Conservation (phyloP, 2,888 invertebrate species). For the Tenthredo distinguenda region DNA sequence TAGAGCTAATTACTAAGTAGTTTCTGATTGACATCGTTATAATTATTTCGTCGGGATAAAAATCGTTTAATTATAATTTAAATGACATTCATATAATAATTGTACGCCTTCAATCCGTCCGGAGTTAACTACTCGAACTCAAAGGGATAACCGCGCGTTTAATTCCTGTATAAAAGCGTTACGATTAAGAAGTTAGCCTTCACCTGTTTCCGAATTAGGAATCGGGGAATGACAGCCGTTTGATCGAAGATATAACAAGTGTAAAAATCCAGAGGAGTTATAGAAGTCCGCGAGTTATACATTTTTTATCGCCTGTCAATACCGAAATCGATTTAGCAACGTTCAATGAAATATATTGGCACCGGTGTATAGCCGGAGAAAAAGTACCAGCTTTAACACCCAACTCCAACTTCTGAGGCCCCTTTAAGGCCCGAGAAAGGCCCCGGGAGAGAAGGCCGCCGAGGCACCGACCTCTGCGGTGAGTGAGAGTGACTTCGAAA, state of each 20-base stretch:
- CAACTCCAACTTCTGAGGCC: background rate
- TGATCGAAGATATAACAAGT: background rate
- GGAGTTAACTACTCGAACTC: background rate
- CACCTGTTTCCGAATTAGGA: slow-evolving; percentile 48
- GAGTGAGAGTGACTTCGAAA: slow-evolving; percentile 70
- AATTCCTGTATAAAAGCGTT: background rate
- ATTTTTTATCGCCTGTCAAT: slow-evolving; percentile 30
- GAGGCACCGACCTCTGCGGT: slow-evolving; percentile 57
- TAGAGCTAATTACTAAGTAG: slow-evolving; percentile 23
- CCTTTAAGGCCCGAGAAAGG: slow-evolving; percentile 46
- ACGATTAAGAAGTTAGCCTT: slow-evolving; percentile 36
- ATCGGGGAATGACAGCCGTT: background rate
- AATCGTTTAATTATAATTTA: slow-evolving; percentile 20
- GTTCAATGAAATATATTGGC: background rate
- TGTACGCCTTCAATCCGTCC: background rate
- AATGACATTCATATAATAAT: slow-evolving; percentile 5
- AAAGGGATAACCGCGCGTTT: slow-evolving; percentile 26
- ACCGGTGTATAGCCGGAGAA: background rate
- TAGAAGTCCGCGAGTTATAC: background rate
- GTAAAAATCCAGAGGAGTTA: background rate
- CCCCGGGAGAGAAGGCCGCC: slow-evolving; percentile 42
- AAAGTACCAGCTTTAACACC: background rate
- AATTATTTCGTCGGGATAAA: background rate
- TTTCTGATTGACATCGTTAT: slow-evolving; percentile 26
- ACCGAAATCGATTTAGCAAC: slow-evolving; percentile 31